A percentile compares a stretch with the other conserved stretches of the same genome.
These are phyloP conservation scores for Yasuhikotakia modesta DNA, from an alignment of 2,797 vertebrate genomes.

Conservation along the genomic window DNA sequence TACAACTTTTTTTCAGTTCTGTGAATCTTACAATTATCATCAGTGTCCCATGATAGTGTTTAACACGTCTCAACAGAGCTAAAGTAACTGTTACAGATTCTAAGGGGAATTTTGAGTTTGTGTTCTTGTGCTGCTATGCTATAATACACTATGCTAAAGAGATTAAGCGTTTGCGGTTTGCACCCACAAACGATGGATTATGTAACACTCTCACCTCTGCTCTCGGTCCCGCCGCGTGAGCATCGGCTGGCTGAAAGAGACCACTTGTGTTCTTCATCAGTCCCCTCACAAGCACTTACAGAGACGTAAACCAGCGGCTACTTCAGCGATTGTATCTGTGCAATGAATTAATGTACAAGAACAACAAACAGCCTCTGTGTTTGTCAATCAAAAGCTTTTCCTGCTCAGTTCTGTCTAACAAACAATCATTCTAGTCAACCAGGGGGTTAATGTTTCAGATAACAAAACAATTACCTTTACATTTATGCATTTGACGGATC, in stretches of 20 bases:
- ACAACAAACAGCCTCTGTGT: conserved; percentile 22
- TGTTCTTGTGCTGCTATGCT: background rate
- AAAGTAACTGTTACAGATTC: background rate
- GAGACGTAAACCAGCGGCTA: conserved; percentile 5
- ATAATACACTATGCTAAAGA: background rate
- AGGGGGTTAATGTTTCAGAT: background rate
- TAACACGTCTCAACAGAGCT: background rate
- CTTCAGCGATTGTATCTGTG: conserved; percentile 18
- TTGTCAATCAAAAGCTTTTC: conserved; percentile 10
- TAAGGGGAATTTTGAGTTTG: background rate
- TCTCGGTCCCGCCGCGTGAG: conserved; percentile 10
- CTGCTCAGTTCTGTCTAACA: background rate
- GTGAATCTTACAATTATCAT: background rate
- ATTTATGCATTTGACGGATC: no score
- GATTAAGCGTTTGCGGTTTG: background rate
- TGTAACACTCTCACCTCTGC: conserved; percentile 16
- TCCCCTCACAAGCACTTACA: conserved; percentile 1
- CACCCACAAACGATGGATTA: background rate
- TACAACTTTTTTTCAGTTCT: background rate
- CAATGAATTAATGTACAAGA: conserved; percentile 26
- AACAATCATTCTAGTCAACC: background rate
- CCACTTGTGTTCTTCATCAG: conserved; percentile 6
- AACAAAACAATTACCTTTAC: background rate
- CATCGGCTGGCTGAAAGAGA: conserved; percentile 16
- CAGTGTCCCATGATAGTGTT: background rate